Conservation (phyloP, 2,888 invertebrate species). For the Agrilus cyanescens region DNA sequence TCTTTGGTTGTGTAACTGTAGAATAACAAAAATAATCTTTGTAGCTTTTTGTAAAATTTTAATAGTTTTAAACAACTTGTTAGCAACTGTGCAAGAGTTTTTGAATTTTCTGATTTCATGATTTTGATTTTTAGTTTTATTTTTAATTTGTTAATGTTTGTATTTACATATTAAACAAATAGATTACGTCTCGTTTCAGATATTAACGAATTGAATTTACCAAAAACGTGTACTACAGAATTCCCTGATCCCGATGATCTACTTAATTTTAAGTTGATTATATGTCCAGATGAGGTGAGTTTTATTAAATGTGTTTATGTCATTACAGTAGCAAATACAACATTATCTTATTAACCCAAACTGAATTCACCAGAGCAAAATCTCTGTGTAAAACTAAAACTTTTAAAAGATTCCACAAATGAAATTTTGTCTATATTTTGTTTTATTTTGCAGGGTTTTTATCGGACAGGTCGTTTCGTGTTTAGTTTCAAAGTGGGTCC, state of each 20-base stretch:
- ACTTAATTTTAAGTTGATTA: constrained; percentile 88
- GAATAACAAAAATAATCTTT: too few species aligned
- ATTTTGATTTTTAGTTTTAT: too few species aligned
- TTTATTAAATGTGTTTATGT: neutral
- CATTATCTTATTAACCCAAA: neutral
- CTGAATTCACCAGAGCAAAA: neutral
- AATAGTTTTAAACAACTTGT: too few species aligned
- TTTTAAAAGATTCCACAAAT: neutral
- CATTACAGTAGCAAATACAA: neutral
- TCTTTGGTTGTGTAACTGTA: too few species aligned
- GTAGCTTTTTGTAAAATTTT: too few species aligned
- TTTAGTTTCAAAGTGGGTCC: constrained; percentile 97
- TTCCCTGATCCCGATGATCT: constrained; percentile 95
- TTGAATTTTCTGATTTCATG: too few species aligned
- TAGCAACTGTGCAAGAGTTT: too few species aligned
- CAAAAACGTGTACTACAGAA: constrained; percentile 92
- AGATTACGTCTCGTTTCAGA: constrained; percentile 49
- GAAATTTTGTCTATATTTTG: neutral
- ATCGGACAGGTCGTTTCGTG: constrained; percentile 84
- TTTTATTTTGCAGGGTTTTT: constrained; percentile 60
- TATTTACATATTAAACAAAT: too few species aligned
- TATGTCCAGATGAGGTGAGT: constrained; percentile 85
- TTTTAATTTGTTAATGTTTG: too few species aligned
- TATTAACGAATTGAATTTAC: constrained; percentile 92
- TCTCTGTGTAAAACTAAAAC: constrained; percentile 3